Base-by-base conservation (phyloP, 2,797 vertebrate species). In the Halcyon smyrnensis region DNA sequence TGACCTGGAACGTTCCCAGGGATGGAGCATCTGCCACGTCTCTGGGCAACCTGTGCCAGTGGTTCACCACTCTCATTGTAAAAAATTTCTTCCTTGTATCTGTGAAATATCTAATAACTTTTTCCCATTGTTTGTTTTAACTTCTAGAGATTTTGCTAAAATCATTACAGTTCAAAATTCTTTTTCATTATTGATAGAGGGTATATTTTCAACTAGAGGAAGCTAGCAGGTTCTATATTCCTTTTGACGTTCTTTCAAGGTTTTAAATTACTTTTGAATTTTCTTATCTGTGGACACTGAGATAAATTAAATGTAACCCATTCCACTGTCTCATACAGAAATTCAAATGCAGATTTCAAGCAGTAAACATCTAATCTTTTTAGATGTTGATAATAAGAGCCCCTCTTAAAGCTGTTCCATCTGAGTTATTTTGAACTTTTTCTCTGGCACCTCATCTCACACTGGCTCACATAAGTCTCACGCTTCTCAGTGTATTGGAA, bases 391-490 rank as follows among this genome's bases (percentile, higher is more conserved):
- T 80, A 84, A 76, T 77, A 87, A 64, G 59, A 93, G 37, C n/a
- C 57, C 27, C 51, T 89, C 48, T 71, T 77, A 62, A 86, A 91
- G 75, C 34, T 63, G 73, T 80, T 91, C 81, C 51, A 64, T 71
- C 32, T 41, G 54, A 91, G 64, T 56, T 78, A 67, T 84, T 95
- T 77, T 81, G 48, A 84, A 93, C 70, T 67, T 83, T 53, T 87
- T 91, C 70, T 86, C 79, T 87, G 76, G 62, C 73, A 82, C 50
- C 56, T 84, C 67, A 48, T 85, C 75, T 95, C 74, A 71, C 69
- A 71, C 56, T 70, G 56, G 51, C 70, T 84, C 65, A 39, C 69
- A 46, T 9, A 84, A 92, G 74, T 63, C 85, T 83, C 10, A 4
- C 45, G 1, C 83, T 73, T 91, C 82, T 84, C 17, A 5, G 15